Conservation (phyloP, 2,797 vertebrate genomes). For the Takifugu rubripes region DNA sequence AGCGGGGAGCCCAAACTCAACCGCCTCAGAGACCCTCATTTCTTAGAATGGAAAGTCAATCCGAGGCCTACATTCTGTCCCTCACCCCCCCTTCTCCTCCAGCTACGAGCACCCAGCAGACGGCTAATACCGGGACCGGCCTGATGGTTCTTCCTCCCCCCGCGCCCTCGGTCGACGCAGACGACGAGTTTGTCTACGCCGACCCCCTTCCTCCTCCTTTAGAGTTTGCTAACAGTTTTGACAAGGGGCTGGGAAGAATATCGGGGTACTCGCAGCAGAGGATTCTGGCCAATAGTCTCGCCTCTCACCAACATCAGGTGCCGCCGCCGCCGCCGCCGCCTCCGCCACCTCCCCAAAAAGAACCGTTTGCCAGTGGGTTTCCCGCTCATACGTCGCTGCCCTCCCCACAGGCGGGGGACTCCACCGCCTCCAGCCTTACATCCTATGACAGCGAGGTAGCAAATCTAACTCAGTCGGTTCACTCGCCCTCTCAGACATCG, state of each 20-base stretch:
- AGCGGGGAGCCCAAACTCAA: conserved; percentile 52
- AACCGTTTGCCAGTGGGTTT: conserved; percentile 63
- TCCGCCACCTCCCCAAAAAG: conserved; percentile 68
- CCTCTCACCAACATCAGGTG: conserved; percentile 54
- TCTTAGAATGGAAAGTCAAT: conserved; percentile 79
- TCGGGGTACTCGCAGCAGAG: conserved; percentile 60
- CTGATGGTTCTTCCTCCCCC: conserved; percentile 88
- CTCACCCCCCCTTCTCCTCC: conserved; percentile 77
- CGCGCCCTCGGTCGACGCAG: conserved; percentile 86
- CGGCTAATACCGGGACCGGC: conserved; percentile 63
- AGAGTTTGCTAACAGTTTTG: conserved; percentile 92
- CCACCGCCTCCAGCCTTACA: conserved; percentile 89
- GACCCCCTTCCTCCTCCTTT: conserved; percentile 89
- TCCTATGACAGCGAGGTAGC: conserved; percentile 94
- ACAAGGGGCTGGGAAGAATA: conserved; percentile 60
- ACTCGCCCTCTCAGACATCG: conserved; percentile 70
- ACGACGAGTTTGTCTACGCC: conserved; percentile 88
- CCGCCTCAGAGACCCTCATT: conserved; percentile 71
- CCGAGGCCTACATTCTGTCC: conserved; percentile 73
- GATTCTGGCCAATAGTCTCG: conserved; percentile 49
- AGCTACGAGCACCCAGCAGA: conserved; percentile 49
- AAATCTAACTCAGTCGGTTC: conserved; percentile 85
- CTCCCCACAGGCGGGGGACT: conserved; percentile 83
- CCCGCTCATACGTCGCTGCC: conserved; percentile 69
- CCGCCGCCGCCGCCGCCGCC: conserved; percentile 48